Base-by-base conservation (phyloP, 2,888 invertebrate genomes). In the Blastobasis lacticolella region DNA sequence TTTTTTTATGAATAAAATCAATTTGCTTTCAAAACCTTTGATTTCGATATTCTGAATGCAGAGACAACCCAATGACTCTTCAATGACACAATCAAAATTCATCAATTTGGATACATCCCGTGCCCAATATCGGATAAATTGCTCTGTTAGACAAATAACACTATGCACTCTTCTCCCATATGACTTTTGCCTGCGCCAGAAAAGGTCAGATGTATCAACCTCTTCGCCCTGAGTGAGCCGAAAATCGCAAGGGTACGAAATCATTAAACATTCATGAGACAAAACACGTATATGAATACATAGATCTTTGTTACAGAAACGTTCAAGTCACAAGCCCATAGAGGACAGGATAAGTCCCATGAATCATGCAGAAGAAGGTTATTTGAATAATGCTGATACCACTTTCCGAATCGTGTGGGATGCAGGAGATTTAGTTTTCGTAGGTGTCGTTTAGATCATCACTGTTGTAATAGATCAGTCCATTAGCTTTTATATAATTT, bases 231-330 rank as follows among this genome's bases (percentile, higher is more conserved):
- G 50, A 48, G 50, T 58, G 55, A 54, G 61, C 67, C 63, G 69
- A 75, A 76, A 71, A 74, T 75, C 73, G 73, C 66, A 61, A 64
- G 66, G 61, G 64, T 67, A 63, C 58, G 61, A 64, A 61, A 53
- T 51, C 50, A 58, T 77, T 78, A 77, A 72, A 75, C 76, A 79
- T 79, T 79, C 78, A 79, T 78, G 76, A 75, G 73, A 67, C 66
- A 63, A 66, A 69, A 66, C 67, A 64, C 59, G 64, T 62, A 62
- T 59, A 60, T 49, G 49, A 48, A 49, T 52, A 49, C 46, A 38
- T 48, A 51, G 48, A 48, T 48, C 45, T 9, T 43, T 45, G 40
- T 40, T 48, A 45, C 45, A 6, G 8, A 45, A 1, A 42, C 5
- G 42, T 1, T 23, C 8, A 45, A 45, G 45, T 45, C 8, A 36